Base-by-base conservation (phyloP, 2,888 invertebrate genomes). In the Drosophila sordidula region DNA sequence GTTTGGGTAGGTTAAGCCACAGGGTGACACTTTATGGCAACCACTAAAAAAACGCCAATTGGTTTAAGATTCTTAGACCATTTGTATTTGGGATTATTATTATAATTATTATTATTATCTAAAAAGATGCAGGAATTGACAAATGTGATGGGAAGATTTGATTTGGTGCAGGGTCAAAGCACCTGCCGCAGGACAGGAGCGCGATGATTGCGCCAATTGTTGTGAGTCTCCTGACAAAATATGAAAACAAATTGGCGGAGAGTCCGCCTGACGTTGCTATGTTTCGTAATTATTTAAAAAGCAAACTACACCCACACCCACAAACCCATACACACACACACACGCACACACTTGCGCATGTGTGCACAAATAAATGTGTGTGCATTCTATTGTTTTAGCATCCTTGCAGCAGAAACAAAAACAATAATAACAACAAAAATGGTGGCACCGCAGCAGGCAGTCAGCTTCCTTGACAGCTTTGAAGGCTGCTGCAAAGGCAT, bases 221-320 rank as follows among this genome's bases (percentile, higher is more conserved):
- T 62, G 11, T 39, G 32, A 38, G 49, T 16, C n/a, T 36, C 51
- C 41, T 70, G 39, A 36, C 65, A 58, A 57, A 65, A 67, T 49
- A 50, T 49, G 49, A 29, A 32, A 25, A 55, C 34, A 25, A 42
- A 42, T 39, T 45, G 58, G n/a, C 41, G 41, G 25, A n/a, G 38
- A 18, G 32, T 59, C 52, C 32, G 41, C 29, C 39, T 36, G 42
- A 1, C 56, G 47, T 32, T 39, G 59, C 41, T 50, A 45, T 75
- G 55, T 66, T 70, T 76, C 56, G 70, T 75, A 75, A 74, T 79
- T 76, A 80, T 81, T 78, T 74, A 62, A 85, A 80, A 70, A 69
- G 75, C 65, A 67, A 78, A 85, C 85, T 80, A 81, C 59, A 59
- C 22, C 36, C 56, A 34, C 49, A 44, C 38, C 6, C 49, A 36